These are phyloP conservation scores for Ptyas mucosa DNA, from an alignment of 2,113 vertebrate genomes.

Conservation along the genomic window DNA sequence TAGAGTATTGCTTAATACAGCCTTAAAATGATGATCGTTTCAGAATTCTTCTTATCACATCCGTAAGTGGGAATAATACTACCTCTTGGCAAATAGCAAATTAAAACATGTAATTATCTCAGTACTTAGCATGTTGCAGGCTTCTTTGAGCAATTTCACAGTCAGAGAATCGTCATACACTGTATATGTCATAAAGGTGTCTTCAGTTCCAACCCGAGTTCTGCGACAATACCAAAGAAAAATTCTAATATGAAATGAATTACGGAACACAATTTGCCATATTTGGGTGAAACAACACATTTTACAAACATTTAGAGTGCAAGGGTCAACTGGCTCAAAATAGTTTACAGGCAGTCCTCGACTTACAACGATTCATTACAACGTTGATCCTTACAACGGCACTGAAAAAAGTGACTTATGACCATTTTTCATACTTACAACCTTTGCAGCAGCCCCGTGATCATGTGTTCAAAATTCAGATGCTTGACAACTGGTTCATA, in stretches of 20 bases:
- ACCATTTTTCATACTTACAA: too few species aligned
- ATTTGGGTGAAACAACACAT: neutral
- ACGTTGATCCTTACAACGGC: too few species aligned
- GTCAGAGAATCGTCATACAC: slow-evolving; percentile 74
- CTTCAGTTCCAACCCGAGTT: slow-evolving; percentile 63
- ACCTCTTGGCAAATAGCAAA: neutral
- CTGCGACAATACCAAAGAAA: slow-evolving; percentile 49
- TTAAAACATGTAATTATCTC: neutral
- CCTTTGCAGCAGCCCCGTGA: too few species aligned
- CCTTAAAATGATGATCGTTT: neutral
- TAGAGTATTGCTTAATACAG: neutral
- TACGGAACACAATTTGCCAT: neutral
- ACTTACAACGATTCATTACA: too few species aligned
- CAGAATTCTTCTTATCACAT: neutral
- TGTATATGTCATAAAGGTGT: slow-evolving; percentile 73
- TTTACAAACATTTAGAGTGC: neutral
- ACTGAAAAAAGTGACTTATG: too few species aligned
- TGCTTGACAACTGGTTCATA: too few species aligned
- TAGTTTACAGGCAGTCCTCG: neutral
- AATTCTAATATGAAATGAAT: neutral
- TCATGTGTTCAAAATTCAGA: too few species aligned
- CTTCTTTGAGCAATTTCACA: slow-evolving; percentile 69
- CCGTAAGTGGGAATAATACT: neutral
- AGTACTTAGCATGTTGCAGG: slow-evolving; percentile 69
- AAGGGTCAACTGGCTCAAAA: neutral